These are phyloP conservation scores for Ammodytes marinus DNA, from an alignment of 2,113 vertebrate species.

Conservation along the genomic window DNA sequence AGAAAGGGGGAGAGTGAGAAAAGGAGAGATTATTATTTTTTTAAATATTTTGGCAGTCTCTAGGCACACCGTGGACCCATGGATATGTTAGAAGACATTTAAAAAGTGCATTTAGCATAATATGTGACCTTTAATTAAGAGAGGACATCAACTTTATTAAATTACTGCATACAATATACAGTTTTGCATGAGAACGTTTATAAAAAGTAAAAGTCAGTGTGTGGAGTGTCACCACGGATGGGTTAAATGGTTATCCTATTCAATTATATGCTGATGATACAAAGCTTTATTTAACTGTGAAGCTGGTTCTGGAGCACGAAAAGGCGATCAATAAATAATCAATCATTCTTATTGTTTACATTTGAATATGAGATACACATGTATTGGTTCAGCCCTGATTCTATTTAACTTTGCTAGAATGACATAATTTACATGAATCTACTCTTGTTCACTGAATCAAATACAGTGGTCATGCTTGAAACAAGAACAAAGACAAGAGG, in stretches of 20 bases:
- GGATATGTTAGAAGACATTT: no score
- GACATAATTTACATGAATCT: slow-evolving; percentile 33
- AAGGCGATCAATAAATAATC: neutral
- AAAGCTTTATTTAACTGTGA: neutral
- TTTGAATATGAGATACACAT: neutral
- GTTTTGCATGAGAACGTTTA: neutral
- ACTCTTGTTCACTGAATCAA: slow-evolving; percentile 37
- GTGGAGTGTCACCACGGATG: neutral
- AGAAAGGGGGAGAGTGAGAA: no score
- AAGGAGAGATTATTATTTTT: no score
- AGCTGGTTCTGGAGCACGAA: neutral
- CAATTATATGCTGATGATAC: neutral
- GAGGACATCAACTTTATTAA: neutral
- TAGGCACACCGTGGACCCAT: no score
- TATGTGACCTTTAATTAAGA: no score
- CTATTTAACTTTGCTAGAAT: neutral
- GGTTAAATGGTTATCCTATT: neutral
- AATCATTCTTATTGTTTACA: neutral
- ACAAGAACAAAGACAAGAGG: slow-evolving; percentile 68
- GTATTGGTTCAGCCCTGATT: slow-evolving; percentile 3
- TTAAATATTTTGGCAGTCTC: no score
- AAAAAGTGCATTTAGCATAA: no score
- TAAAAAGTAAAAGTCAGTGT: neutral
- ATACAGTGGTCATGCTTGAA: slow-evolving; percentile 30
- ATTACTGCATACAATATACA: neutral